Evolutionary conservation across 2,888 invertebrate genomes (phyloP), one percentile per base, ranked within the genome.

Genomic region (Chrysolina oricalcia): DNA sequence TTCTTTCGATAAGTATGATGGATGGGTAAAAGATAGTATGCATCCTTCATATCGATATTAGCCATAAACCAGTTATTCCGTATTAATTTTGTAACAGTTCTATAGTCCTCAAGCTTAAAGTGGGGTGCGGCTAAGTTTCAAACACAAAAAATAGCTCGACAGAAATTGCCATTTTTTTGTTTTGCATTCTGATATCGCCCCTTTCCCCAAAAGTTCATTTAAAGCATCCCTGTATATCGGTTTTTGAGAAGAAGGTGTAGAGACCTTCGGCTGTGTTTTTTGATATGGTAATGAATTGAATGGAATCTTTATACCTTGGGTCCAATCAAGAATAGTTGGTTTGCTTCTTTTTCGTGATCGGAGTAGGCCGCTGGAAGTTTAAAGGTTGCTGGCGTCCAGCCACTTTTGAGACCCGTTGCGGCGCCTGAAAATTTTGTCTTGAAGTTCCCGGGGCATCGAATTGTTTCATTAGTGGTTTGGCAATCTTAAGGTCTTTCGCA

Each of bases 251-350:
- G 48, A 64, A 21, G 48, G 48, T 15, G 19, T 40, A 50, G 17
- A 48, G 46, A 59, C 62, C 48, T 21, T 67, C 21, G 64, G 53
- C 41, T 27, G 27, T n/a, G 5, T 5, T 23, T 65, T 50, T 35
- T 73, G 70, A 19, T 15, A 19, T 15, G 70, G 76, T 46, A 13
- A 48, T 6, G 21, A 23, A 15, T 27, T 27, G 65, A 71, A 76
- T 63, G 53, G 68, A 46, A 76, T 71, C 15, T 41, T 63, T n/a
- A 70, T 53, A 41, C 74, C 68, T 40, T 71, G 62, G 11, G 71
- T 53, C 68, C 76, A 76, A 48, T 56, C 21, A 27, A 76, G 56
- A 27, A 77, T 63, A 21, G 19, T 35, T 9, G 46, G n/a, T 48
- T 8, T n/a, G n/a, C 46, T 48, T 48, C n/a, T 48, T 48, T n/a